Evolutionary conservation across 2,113 vertebrate species (phyloP), one percentile per base, ranked within the genome.

Genomic region (Leptocoma aspasia): DNA sequence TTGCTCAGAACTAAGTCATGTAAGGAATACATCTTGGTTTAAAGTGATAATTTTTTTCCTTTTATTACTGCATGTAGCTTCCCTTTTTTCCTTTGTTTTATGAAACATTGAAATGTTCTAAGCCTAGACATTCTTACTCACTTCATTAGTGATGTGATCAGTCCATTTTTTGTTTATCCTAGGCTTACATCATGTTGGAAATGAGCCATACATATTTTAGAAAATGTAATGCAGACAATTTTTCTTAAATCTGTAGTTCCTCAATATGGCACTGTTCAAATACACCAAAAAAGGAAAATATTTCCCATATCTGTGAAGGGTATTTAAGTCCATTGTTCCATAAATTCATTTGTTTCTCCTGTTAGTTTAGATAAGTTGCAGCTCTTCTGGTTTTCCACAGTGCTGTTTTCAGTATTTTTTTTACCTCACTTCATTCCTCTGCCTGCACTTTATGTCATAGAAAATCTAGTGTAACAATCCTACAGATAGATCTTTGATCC

Each of bases 161-260:
- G 30, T 68, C 72, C 13, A 33, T 79, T 81, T 78, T 31, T 80
- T 92, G 79, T 85, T 95, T 65, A 31, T 89, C 17, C 30, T 93
- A 68, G 88, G 57, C 53, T 93, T 93, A 61, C 5, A 39, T 86
- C 79, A 90, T 80, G 42, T 66, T 95, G 82, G 78, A 24, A 82
- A 61, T 84, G 64, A 97, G 89, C 94, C 78, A 66, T 24, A 44
- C 24, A 44, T 50, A n/a, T 64, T 95, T 91, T 92, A 92, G 41
- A 75, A 96, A 77, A 68, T 56, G 61, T 69, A 66, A 73, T 57
- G 68, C 54, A 92, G 88, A 89, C 49, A 64, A 81, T 87, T 96
- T 92, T 49, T 90, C 66, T 93, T 80, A 84, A 89, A 72, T 83
- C 41, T 84, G 16, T 71, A 91, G 37, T 28, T 96, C 84, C 94